A percentile compares a stretch with the other conserved stretches of the same genome.
Evolutionary conservation across 2,797 vertebrate species (phyloP).

Genomic region (Peromyscus aztecus): DNA sequence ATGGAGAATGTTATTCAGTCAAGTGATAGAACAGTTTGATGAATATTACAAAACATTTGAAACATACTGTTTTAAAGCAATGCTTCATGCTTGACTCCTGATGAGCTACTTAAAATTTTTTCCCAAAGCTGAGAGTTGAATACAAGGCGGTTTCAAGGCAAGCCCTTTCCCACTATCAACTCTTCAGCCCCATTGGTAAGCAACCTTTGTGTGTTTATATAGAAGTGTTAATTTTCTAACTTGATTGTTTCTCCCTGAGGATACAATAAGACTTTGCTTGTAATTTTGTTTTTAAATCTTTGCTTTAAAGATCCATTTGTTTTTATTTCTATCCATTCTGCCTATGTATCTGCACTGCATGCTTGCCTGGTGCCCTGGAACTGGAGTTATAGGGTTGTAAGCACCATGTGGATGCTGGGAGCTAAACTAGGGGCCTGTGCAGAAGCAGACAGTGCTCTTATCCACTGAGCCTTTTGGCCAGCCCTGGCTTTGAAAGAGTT

Average conservation of each 20-base stretch:
- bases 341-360: not conserved
- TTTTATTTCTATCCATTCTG: slow-evolving; percentile 44
- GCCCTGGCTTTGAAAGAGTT: slow-evolving; percentile 65
- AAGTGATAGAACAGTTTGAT: slow-evolving; percentile 67
- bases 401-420: not conserved
- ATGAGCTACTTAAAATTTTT: not conserved
- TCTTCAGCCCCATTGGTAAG: not conserved
- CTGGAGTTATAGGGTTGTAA: not conserved
- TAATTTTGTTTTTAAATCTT: slow-evolving; percentile 80
- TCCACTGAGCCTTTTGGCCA: not conserved
- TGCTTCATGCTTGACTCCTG: slow-evolving; percentile 75
- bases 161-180: not conserved
- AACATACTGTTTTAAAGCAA: slow-evolving; percentile 62
- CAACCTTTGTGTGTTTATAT: slow-evolving; percentile 73
- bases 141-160: no score
- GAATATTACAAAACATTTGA: slow-evolving; percentile 76
- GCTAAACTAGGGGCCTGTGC: not conserved
- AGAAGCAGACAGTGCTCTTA: not conserved
- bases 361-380: not conserved
- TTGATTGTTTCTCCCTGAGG: slow-evolving; percentile 55
- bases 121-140: no score
- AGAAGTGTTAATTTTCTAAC: slow-evolving; percentile 78
- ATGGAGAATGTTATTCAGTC: slow-evolving; percentile 69
- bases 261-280: slow-evolving; percentile 78
- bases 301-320: not conserved